Evolutionary conservation across 2,113 vertebrate genomes (phyloP), one percentile per base, ranked within the genome.

Genomic region (Turdus rufiventris): DNA sequence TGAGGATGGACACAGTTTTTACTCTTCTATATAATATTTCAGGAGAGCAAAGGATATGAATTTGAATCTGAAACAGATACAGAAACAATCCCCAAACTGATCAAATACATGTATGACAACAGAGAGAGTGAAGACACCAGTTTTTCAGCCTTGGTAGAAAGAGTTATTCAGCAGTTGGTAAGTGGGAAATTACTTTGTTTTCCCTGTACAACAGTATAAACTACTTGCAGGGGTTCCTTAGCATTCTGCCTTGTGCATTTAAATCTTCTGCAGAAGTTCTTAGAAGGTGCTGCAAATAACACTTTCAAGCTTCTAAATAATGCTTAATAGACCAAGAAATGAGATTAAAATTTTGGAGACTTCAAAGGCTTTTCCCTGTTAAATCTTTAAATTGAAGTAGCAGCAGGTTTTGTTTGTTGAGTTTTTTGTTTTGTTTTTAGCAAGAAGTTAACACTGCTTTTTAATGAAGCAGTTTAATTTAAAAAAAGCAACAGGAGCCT

Each of bases 51-150:
- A 97, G 98, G 99, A 85, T 99, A 99, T 3, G 98, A 99, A 81
- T 99, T 99, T 88, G 99, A 99, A 97, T 99, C 99, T 29, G 99
- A 99, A 95, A 99, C 99, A 0, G 99, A 99, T 94, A 99, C 99
- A 14, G 99, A 99, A 96, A 99, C 99, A 9, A 99, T 99, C 79
- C 98, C 99, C 13, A 99, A 99, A 84, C 34, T 99, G 97, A 98
- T 98, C 96, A 99, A 99, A 89, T 99, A 99, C n/a, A 78, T 99
- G 86, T 99, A 99, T 61, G 99, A 99, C 98, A 99, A 99, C 97
- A 98, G 98, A 77, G 99, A 99, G 92, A 97, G 85, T 0, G 98
- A 99, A 73, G 97, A 96, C 40, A 91, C 99, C 90, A 98, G 98
- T 48, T 99, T 99, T 97, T 99, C 99, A 88, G 98, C 97, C 10